phyloP scores from a whole-genome alignment of 2,113 vertebrate genomes.

The Tachuris rubrigastra region DNA sequence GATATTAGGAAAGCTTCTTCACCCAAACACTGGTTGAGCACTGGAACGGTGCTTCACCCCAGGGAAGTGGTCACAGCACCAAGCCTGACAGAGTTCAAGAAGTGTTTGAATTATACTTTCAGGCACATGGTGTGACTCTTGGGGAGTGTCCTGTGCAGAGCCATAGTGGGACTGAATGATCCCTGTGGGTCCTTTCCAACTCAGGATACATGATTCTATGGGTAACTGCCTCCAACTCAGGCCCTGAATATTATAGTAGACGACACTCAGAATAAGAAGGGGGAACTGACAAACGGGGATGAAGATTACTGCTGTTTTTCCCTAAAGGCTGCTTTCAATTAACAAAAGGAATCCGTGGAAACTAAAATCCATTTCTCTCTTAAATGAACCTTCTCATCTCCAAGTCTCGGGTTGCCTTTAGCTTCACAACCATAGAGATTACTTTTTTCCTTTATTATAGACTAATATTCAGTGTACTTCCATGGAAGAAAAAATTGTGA shows the following conservation, averaged over 20 bases:
- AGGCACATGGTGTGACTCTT: neutral
- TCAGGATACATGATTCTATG: neutral
- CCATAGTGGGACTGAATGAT: neutral
- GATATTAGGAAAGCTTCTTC: neutral
- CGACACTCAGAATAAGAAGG: neutral
- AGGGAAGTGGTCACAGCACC: neutral
- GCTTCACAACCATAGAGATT: neutral
- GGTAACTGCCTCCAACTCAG: rapidly evolving
- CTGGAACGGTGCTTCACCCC: neutral
- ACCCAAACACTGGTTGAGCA: neutral
- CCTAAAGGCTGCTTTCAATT: neutral
- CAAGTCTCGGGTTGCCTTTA: neutral
- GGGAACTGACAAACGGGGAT: neutral
- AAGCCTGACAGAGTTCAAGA: neutral
- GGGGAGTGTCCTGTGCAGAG: neutral
- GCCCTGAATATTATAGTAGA: neutral
- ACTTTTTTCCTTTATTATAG: neutral
- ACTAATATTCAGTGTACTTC: neutral
- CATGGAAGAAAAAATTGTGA: neutral
- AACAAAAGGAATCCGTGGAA: neutral
- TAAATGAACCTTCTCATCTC: neutral
- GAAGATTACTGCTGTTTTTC: neutral
- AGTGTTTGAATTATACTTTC: neutral
- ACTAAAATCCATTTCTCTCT: neutral
- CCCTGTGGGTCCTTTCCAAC: neutral